These are phyloP conservation scores for Holothuria glaberrima DNA, from an alignment of 35 echinoderm and acorn worm genomes.

Conservation along the genomic window DNA sequence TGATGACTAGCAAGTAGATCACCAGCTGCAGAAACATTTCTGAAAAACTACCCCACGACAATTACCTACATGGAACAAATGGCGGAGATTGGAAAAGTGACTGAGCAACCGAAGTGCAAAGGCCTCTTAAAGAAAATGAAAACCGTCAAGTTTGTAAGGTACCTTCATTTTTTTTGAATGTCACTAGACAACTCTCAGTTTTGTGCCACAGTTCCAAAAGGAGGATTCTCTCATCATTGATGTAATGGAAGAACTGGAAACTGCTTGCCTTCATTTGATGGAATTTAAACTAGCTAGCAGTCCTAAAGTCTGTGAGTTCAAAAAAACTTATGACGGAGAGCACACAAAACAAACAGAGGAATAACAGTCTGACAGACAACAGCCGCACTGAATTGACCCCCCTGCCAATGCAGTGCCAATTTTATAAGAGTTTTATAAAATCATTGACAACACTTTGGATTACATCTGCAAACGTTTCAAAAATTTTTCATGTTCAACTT, in stretches of 20 bases:
- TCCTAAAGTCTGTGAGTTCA: slow-evolving; percentile 13
- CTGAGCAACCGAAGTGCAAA: too few relatives aligned
- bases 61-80: too few relatives aligned
- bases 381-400: not conserved
- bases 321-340: not conserved
- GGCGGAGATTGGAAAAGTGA: too few relatives aligned
- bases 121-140: too few relatives aligned
- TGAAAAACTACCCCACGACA: not conserved
- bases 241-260: too few relatives aligned
- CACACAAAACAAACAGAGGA: not conserved
- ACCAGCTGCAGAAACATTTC: not conserved
- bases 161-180: not conserved
- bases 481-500: not conserved
- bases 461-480: not conserved
- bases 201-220: too few relatives aligned
- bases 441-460: slow-evolving; percentile 8
- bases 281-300: too few relatives aligned
- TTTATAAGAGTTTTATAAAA: slow-evolving; percentile 2
- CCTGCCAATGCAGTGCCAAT: not conserved
- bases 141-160: too few relatives aligned
- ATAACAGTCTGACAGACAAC: not conserved
- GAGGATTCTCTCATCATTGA: too few relatives aligned
- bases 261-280: slow-evolving; percentile 10
- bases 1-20: not conserved
- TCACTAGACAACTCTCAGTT: not conserved